phyloP scores from a whole-genome alignment of 2,113 vertebrate genomes.

The Stictonetta naevosa region DNA sequence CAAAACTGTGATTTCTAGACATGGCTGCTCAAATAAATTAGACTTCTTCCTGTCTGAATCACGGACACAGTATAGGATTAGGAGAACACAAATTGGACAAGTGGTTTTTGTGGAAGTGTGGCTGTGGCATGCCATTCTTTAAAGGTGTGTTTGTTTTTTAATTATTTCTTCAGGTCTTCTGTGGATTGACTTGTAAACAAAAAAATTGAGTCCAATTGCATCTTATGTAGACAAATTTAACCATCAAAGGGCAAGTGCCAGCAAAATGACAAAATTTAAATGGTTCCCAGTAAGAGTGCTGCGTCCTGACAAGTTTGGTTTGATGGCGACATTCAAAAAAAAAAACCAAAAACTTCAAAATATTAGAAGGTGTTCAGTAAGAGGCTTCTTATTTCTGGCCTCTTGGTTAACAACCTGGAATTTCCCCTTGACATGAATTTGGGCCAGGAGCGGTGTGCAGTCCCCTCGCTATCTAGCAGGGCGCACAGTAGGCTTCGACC shows the following conservation, averaged over 20 bases:
- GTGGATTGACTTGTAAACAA: neutral
- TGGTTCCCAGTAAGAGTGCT: neutral
- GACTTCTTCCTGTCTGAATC: neutral
- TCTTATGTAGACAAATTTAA: neutral
- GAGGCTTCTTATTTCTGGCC: neutral
- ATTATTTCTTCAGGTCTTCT: neutral
- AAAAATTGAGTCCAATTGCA: neutral
- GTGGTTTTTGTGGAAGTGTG: neutral
- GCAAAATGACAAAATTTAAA: neutral
- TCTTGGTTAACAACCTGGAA: constrained; percentile 17
- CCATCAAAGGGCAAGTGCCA: neutral
- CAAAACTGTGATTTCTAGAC: neutral
- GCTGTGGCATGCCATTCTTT: neutral
- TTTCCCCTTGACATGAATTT: constrained; percentile 19
- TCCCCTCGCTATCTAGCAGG: neutral
- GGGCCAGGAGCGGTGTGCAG: neutral
- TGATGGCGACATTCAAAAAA: neutral
- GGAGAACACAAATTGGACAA: neutral
- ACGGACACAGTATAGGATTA: neutral
- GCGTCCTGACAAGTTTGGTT: neutral
- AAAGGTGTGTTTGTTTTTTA: neutral
- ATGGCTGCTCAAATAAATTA: neutral
- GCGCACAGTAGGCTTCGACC: neutral
- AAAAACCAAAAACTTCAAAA: neutral
- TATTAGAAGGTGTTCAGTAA: neutral